Evolutionary conservation across 2,888 invertebrate genomes (phyloP).

Genomic region (Drosophila kanekoi): DNA sequence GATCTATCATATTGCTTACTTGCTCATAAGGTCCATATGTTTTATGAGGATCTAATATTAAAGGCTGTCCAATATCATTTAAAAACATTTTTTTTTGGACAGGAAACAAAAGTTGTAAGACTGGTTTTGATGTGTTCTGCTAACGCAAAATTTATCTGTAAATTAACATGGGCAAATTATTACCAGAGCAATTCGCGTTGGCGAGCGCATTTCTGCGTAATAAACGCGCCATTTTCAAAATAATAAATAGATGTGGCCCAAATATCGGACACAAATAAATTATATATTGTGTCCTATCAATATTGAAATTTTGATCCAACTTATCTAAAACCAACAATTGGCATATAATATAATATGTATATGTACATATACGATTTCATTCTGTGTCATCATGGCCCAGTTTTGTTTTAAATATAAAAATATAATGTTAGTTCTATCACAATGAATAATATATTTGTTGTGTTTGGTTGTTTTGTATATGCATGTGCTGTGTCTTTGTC

Average conservation of each 20-base stretch:
- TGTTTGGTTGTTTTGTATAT: slow-evolving; percentile 33
- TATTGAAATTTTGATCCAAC: no score
- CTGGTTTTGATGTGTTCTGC: neutral
- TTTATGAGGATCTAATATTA: slow-evolving; percentile 41
- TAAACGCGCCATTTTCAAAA: neutral
- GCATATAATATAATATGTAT: slow-evolving; percentile 9
- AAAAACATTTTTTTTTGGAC: slow-evolving; percentile 52
- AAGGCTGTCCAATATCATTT: slow-evolving; percentile 61
- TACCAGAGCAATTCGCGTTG: slow-evolving; percentile 12
- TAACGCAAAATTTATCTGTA: neutral
- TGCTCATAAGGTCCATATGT: slow-evolving; percentile 47
- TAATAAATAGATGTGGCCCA: neutral
- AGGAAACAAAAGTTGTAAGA: neutral
- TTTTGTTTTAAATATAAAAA: slow-evolving; percentile 60
- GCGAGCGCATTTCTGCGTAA: neutral
- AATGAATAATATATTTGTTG: slow-evolving; percentile 63
- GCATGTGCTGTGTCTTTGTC: slow-evolving; percentile 48
- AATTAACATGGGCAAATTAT: neutral
- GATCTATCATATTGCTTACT: slow-evolving; percentile 13
- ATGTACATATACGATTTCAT: slow-evolving; percentile 39
- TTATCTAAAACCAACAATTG: slow-evolving; percentile 2
- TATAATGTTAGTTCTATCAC: slow-evolving; percentile 75
- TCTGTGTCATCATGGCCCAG: slow-evolving; percentile 30
- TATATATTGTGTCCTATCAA: neutral
- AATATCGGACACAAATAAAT: neutral